Evolutionary conservation across 2,797 vertebrate species (phyloP), one percentile per base, ranked within the genome.

Genomic region (Monodelphis domestica): DNA sequence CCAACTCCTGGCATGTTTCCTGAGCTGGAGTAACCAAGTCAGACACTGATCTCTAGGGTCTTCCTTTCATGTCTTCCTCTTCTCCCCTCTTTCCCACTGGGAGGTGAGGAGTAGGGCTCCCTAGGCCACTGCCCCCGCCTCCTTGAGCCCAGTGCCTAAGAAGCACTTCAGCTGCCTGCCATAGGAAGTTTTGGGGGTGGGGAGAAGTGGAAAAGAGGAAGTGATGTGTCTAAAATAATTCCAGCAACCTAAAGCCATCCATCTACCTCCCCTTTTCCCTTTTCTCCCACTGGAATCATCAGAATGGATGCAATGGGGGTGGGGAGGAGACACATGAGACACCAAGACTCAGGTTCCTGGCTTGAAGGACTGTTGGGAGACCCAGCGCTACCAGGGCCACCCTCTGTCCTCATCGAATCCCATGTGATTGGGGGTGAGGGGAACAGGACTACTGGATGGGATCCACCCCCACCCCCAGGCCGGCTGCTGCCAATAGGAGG

Each of bases 221-320:
- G 24, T 4, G 0, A 88, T 63, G 89, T 52, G 0, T 87, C 1
- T 5, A 91, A 87, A 2, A 0, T 0, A 26, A 54, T n/a, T 70
- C 0, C 0, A 50, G 30, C 30, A 0, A 1, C 94, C 21, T 89
- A 91, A 92, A 94, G 94, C 87, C 94, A 95, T 92, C 50, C 0
- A 91, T 90, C 91, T 95, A 28, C 91, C 89, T 28, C 53, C 63
- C 70, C 38, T 50, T 50, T 84, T 26, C 38, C 70, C 70, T 84
- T 26, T 12, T 84, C 38, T 45, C 38, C 38, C 50, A 24, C 70
- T 38, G n/a, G 63, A 78, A 78, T 78, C 63, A 78, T 78, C 30
- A 45, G n/a, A 24, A 45, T 84, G 70, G 70, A 50, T 78, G 4
- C 3, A 45, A 1, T 78, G 70, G 63, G 63, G 63, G 15, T 70